These are phyloP conservation scores for Desmophyllum pertusum DNA, from an alignment of 92 coral and sea anemone genomes.

Conservation along the genomic window DNA sequence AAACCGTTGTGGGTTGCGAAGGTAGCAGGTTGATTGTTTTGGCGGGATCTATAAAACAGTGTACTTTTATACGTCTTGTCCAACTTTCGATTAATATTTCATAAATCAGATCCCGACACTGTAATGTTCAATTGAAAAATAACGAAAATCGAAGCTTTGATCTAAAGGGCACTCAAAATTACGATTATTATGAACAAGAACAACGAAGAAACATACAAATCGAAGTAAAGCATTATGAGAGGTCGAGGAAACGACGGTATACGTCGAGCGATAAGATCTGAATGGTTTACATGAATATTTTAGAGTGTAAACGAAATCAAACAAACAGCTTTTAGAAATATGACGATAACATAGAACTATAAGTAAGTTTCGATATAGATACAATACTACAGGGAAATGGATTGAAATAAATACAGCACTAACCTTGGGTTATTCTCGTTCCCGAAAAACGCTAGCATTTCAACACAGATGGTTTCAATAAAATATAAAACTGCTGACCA, in stretches of 20 bases:
- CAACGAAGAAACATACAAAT: too few species aligned
- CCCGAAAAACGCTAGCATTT: constrained; percentile 45
- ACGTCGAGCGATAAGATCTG: constrained; percentile 21
- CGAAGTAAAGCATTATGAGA: not conserved
- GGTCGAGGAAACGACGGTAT: not conserved
- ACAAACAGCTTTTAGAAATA: not conserved
- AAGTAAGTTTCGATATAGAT: not conserved
- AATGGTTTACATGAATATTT: not conserved
- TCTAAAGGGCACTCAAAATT: not conserved
- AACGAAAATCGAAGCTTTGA: not conserved
- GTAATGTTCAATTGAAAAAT: not conserved
- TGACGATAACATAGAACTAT: not conserved
- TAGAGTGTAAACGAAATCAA: constrained; percentile 5
- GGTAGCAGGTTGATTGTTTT: not conserved
- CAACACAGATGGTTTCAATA: not conserved
- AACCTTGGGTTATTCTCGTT: constrained; percentile 33
- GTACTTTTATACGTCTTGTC: too few species aligned
- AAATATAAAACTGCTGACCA: constrained; percentile 29
- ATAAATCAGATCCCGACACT: not conserved
- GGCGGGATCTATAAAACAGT: too few species aligned
- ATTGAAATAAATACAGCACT: not conserved
- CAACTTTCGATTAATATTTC: not conserved
- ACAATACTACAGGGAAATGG: not conserved
- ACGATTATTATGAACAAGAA: not conserved
- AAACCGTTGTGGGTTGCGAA: not conserved